A percentile compares a stretch with the other conserved stretches of the same genome.
Evolutionary conservation across 2,113 vertebrate species (phyloP).

Genomic region (Neodontobutis hainanensis): DNA sequence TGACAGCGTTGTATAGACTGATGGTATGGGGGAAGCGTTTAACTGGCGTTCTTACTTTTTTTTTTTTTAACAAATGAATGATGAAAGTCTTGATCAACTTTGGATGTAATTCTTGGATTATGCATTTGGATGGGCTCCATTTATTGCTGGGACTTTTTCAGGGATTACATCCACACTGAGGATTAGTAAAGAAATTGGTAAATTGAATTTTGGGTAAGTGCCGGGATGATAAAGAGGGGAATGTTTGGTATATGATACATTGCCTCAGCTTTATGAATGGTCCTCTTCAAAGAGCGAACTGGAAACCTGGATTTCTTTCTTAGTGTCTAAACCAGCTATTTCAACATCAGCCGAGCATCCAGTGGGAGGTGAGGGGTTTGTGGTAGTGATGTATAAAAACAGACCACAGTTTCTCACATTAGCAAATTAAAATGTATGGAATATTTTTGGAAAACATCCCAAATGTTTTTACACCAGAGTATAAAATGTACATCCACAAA

Average conservation of each 20-base stretch:
- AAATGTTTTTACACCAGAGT: not conserved
- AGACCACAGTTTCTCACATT: not conserved
- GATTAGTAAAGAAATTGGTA: conserved; percentile 55
- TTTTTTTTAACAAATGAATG: conserved; percentile 11
- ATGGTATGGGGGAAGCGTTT: not conserved
- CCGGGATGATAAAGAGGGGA: conserved; percentile 44
- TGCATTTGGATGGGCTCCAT: conserved; percentile 32
- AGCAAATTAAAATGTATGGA: no score
- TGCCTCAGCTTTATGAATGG: conserved; percentile 40
- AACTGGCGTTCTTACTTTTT: conserved; percentile 9
- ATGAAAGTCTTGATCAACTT: conserved; percentile 36
- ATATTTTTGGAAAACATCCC: not conserved
- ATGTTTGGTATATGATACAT: conserved; percentile 18
- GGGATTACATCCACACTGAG: conserved; percentile 54
- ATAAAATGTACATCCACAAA: not conserved
- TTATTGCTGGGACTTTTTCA: conserved; percentile 52
- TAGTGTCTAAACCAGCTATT: conserved; percentile 37
- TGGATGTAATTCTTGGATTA: conserved; percentile 51
- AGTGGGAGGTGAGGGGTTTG: not conserved
- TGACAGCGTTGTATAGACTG: conserved; percentile 8
- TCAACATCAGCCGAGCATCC: conserved; percentile 41
- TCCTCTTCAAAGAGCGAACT: conserved; percentile 46
- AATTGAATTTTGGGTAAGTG: conserved; percentile 53
- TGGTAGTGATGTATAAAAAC: not conserved
- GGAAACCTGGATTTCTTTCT: conserved; percentile 35